Percentiles rank a stretch among this genome's conserved stretches.
phyloP scores from a whole-genome alignment of 2,113 vertebrate species.

The Globicephala melas region DNA sequence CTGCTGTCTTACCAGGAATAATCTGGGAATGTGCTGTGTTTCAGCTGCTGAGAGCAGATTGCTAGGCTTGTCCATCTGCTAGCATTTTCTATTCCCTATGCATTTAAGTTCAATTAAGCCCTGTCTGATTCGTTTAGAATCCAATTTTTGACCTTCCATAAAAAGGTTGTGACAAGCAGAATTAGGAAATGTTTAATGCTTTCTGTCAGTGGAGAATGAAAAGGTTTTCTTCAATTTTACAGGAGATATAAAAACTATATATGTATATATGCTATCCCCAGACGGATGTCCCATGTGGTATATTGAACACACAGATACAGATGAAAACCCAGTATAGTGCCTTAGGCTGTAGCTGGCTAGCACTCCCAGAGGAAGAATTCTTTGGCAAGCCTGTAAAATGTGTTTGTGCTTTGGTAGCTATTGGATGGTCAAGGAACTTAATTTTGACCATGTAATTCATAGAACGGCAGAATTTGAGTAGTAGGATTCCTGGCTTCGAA shows the following conservation, averaged over 20 bases:
- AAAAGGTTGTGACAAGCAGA: slow-evolving; percentile 40
- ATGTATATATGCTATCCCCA: background rate
- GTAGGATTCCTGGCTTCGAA: background rate
- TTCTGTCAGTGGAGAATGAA: background rate
- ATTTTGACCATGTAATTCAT: background rate
- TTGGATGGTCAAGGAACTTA: background rate
- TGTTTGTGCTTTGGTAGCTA: background rate
- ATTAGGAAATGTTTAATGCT: slow-evolving; percentile 47
- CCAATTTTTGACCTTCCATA: background rate
- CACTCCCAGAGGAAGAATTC: background rate
- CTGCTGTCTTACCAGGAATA: background rate
- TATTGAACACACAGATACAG: background rate
- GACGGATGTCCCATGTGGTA: background rate
- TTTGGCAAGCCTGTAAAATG: background rate
- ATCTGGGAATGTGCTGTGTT: background rate
- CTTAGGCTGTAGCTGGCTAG: background rate
- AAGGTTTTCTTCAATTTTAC: slow-evolving; percentile 25
- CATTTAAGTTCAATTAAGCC: slow-evolving; percentile 65
- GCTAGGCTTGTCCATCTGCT: slow-evolving; percentile 30
- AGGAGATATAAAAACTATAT: background rate
- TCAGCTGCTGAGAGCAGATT: slow-evolving; percentile 42
- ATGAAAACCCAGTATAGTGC: background rate
- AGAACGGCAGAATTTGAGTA: background rate
- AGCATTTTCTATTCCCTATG: slow-evolving; percentile 45
- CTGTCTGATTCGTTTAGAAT: slow-evolving; percentile 65